These are phyloP conservation scores for Augiades crinisus DNA, from an alignment of 2,888 invertebrate species.

Conservation along the genomic window DNA sequence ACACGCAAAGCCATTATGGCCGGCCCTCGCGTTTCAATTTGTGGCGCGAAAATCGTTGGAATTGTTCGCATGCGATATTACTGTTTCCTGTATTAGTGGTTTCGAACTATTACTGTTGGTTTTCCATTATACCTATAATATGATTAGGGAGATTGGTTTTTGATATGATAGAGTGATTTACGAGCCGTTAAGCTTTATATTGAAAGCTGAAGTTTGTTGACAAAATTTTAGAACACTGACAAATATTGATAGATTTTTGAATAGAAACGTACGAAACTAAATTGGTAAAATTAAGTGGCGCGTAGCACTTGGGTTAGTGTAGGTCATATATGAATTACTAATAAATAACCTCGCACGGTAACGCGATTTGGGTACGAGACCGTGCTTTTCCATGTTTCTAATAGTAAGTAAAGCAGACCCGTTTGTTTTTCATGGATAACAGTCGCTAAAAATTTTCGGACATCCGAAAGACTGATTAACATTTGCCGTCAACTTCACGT, in stretches of 20 bases:
- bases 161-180: background rate
- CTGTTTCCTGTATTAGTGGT: constrained; percentile 8
- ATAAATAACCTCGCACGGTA: no score
- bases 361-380: no score
- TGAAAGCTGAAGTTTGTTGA: background rate
- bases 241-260: background rate
- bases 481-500: no score
- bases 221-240: background rate
- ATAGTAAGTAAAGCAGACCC: no score
- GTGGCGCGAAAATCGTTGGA: constrained; percentile 4
- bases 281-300: background rate
- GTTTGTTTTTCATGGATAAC: no score
- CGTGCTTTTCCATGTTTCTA: no score
- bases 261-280: background rate
- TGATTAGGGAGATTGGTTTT: background rate
- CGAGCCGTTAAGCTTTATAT: background rate
- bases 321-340: no score
- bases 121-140: background rate
- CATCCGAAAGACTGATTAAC: no score
- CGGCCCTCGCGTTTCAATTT: constrained; percentile 9
- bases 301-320: no score
- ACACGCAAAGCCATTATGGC: no score
- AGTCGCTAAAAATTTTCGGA: no score
- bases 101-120: background rate
- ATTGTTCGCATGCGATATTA: constrained; percentile 5